Conservation (phyloP, 2,888 invertebrate genomes). For the Eremobia ochroleuca region DNA sequence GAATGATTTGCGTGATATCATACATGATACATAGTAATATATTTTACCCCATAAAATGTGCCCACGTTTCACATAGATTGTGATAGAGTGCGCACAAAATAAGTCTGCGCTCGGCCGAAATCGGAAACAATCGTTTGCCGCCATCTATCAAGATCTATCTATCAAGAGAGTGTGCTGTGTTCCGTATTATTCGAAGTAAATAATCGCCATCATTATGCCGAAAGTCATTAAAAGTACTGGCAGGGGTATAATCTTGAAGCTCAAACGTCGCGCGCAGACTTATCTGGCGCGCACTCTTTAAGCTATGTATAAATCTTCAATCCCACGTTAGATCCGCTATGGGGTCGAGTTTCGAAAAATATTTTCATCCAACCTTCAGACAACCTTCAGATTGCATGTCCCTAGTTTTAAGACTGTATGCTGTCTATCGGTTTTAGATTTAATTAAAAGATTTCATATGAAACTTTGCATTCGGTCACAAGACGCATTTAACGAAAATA, state of each 20-base stretch:
- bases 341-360: background rate
- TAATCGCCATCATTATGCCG: background rate
- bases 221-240: background rate
- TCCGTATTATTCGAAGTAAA: background rate
- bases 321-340: background rate
- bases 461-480: conserved; percentile 51
- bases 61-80: conserved; percentile 10
- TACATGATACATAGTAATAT: conserved; percentile 10
- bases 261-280: background rate
- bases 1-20: conserved; percentile 38
- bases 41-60: conserved; percentile 26
- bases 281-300: background rate
- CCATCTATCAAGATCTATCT: background rate
- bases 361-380: too few species aligned
- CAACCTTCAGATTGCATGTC: background rate
- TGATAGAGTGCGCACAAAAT: background rate
- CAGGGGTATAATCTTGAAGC: background rate
- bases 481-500: conserved; percentile 56
- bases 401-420: background rate
- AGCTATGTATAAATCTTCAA: background rate
- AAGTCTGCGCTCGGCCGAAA: background rate
- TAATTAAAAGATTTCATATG: conserved; percentile 72
- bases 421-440: conserved; percentile 59
- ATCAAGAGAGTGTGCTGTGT: background rate
- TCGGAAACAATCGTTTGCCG: too few species aligned